Conservation (phyloP, 2,113 vertebrate genomes). For the Scolopax mira region DNA sequence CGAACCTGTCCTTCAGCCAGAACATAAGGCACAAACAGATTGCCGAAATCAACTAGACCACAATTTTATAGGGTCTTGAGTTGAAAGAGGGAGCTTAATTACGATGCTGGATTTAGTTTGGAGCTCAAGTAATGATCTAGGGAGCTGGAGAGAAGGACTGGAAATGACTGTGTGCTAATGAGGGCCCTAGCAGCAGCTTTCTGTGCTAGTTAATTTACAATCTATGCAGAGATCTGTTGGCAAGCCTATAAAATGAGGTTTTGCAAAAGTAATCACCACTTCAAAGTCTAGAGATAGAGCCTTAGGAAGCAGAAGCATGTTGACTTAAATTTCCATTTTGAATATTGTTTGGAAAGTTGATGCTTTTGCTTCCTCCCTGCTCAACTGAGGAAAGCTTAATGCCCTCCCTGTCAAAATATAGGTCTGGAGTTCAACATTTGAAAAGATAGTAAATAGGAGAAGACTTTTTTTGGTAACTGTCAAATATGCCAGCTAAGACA, state of each 20-base stretch:
- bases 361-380: not conserved
- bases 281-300: conserved; percentile 38
- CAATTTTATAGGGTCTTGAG: not conserved
- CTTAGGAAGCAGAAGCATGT: not conserved
- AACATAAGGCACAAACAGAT: conserved; percentile 16
- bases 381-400: not conserved
- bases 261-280: conserved; percentile 41
- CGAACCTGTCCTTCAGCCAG: not conserved
- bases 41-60: not conserved
- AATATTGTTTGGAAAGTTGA: not conserved
- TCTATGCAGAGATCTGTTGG: conserved; percentile 43
- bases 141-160: conserved; percentile 22
- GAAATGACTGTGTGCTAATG: conserved; percentile 39
- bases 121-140: conserved; percentile 23
- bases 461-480: not conserved
- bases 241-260: conserved; percentile 36
- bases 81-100: conserved; percentile 43
- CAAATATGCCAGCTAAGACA: not conserved
- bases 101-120: conserved; percentile 8
- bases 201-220: conserved; percentile 42
- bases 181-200: not conserved
- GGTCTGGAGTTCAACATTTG: not conserved
- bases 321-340: conserved; percentile 19
- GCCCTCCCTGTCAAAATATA: not conserved
- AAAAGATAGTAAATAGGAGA: not conserved